Base-by-base conservation (phyloP, 2,888 invertebrate genomes). In the Cataglyphis livida region DNA sequence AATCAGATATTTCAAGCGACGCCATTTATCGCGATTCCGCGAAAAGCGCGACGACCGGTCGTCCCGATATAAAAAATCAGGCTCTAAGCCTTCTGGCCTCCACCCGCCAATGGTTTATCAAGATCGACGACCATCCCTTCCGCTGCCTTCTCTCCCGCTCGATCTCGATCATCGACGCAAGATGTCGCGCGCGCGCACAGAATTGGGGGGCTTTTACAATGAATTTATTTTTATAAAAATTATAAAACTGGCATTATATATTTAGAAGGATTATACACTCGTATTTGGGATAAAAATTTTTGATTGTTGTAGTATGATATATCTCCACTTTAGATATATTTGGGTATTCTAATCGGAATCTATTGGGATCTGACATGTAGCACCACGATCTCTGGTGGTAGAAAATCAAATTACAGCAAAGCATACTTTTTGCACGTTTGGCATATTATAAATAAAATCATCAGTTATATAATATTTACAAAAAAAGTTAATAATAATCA, bases 1-100 rank as follows among this genome's bases (percentile, higher is more conserved):
- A 94, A 94, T 93, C 92, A 91, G 91, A 93, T 93, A 93, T 93
- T 93, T 93, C 93, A 91, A 91, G 90, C 93, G 92, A 92, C 91
- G 90, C 90, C 92, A 91, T 93, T 93, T 93, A 92, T 87, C 86
- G 87, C 84, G 85, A 92, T 92, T 92, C 92, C 85, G 81, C 89
- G 92, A 92, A 92, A 88, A 89, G 81, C 85, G 81, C 85, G 83
- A 59, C 78, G 84, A 90, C 89, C 90, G 91, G 91, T 90, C 88
- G 84, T 83, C 82, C 85, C 68, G 73, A 85, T 86, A 84, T 86
- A 92, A 91, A 91, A 92, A 92, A 91, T 88, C 88, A 62, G 89
- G 84, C 87, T 82, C 81, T 84, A 79, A 83, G 81, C 76, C 81
- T 35, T 35, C 32, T 89, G 61, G 82, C 54, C 85, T 83, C 81